These are phyloP conservation scores for Myiozetetes cayanensis DNA, from an alignment of 2,113 vertebrate species.

Conservation along the genomic window DNA sequence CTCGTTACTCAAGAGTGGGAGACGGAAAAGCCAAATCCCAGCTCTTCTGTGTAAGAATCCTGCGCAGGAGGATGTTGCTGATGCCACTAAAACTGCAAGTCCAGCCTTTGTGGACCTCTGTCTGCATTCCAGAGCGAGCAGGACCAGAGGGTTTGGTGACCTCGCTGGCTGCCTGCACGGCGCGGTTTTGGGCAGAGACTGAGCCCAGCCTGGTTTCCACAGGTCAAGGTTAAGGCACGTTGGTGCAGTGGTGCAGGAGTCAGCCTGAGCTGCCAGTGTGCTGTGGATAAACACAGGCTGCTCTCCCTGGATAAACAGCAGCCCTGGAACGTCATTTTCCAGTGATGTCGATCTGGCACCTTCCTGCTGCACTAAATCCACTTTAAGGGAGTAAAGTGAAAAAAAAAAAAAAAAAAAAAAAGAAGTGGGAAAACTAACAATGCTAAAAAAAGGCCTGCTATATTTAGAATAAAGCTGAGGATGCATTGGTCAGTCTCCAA, in stretches of 20 bases:
- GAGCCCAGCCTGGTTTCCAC: neutral
- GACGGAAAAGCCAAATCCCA: neutral
- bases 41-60: neutral
- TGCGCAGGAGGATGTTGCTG: neutral
- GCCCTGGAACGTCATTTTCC: slow-evolving; percentile 58
- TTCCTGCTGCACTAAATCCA: slow-evolving; percentile 20
- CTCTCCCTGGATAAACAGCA: slow-evolving; percentile 33
- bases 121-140: neutral
- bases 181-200: neutral
- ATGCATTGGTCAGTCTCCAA: slow-evolving; percentile 62
- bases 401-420: neutral
- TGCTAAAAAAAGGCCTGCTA: slow-evolving; percentile 67
- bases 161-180: neutral
- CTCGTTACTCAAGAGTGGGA: neutral
- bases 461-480: slow-evolving; percentile 68
- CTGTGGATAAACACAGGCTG: slow-evolving; percentile 1
- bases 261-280: neutral
- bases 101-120: neutral
- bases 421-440: slow-evolving; percentile 50
- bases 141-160: neutral
- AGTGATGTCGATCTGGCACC: slow-evolving; percentile 54
- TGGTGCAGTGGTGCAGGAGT: neutral
- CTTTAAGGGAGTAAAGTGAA: neutral
- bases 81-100: neutral
- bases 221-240: neutral